Conservation (phyloP, 2,797 vertebrate genomes). For the Periophthalmus magnuspinnatus region DNA sequence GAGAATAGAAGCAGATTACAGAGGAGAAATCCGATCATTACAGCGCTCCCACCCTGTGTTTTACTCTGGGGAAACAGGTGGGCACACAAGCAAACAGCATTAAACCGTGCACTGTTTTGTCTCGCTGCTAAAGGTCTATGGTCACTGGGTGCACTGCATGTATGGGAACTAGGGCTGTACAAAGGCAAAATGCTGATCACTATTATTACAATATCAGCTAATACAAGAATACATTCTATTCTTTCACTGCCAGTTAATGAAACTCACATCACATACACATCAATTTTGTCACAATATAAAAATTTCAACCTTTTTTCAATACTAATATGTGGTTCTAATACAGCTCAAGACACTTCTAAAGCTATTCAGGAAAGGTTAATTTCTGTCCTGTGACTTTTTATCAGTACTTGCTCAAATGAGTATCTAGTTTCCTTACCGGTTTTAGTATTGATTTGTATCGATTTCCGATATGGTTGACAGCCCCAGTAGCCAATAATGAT, state of each 20-base stretch:
- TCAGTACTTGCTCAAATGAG: no score
- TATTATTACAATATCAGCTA: background rate
- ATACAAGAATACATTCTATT: background rate
- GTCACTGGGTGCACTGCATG: constrained; percentile 72
- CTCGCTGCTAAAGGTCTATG: constrained; percentile 49
- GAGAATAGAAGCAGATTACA: constrained; percentile 78
- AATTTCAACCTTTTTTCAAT: no score
- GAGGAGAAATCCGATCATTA: constrained; percentile 79
- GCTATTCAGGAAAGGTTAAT: no score
- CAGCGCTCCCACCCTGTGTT: constrained; percentile 73
- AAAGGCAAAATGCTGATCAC: background rate
- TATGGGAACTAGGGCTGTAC: constrained; percentile 46
- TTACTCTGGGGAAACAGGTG: constrained; percentile 76
- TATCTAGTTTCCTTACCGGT: no score
- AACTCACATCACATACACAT: background rate
- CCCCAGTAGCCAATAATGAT: no score
- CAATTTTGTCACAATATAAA: no score
- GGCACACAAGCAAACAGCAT: constrained; percentile 66
- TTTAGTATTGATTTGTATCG: no score
- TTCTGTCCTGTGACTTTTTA: no score
- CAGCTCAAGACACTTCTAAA: no score
- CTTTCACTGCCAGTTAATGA: background rate
- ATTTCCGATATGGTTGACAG: no score
- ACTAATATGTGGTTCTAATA: no score
- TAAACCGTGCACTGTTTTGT: constrained; percentile 67